Evolutionary conservation across 2,888 invertebrate genomes (phyloP), one percentile per base, ranked within the genome.

Genomic region (Trichogramma evanescens): DNA sequence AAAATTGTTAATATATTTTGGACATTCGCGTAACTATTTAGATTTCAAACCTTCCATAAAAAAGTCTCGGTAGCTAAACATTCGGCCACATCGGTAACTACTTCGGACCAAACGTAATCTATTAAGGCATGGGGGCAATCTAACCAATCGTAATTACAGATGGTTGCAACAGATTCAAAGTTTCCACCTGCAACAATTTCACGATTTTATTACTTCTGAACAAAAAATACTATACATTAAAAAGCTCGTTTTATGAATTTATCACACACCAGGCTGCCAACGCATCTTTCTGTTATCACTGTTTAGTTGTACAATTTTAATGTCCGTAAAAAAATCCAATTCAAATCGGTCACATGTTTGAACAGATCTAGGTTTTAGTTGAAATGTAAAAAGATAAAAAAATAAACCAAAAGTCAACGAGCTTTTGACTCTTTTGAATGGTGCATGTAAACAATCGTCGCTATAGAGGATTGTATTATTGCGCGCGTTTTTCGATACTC

Each of bases 21-120:
- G n/a, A 9, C 10, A 53, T 50, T 2, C 9, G 10, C 13, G 9
- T 10, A 53, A 10, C 43, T 5, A 51, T 41, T 62, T 46, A 61
- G 42, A 53, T 57, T 54, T 51, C 63, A 65, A 67, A 74, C 74
- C 68, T 68, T 67, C 71, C 72, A 73, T 13, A 72, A 54, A 10
- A 69, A 63, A 50, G 66, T 63, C 44, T 76, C 74, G 55, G 69
- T 70, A 2, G 66, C 66, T 42, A 76, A 61, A 58, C 66, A 71
- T 42, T 76, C 75, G 8, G 72, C 68, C 26, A 76, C 76, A 46
- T 76, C 76, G 6, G 74, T 73, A 4, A 76, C 74, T 5, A 72
- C 67, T 63, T 76, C 76, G 6, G 66, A 69, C 76, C 76, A 76
- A 46, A 75, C 58, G 57, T 76, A 76, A 68, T 69, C 68, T 10